Evolutionary conservation across 2,113 vertebrate genomes (phyloP), one percentile per base, ranked within the genome.

Genomic region (Bagarius yarrelli): DNA sequence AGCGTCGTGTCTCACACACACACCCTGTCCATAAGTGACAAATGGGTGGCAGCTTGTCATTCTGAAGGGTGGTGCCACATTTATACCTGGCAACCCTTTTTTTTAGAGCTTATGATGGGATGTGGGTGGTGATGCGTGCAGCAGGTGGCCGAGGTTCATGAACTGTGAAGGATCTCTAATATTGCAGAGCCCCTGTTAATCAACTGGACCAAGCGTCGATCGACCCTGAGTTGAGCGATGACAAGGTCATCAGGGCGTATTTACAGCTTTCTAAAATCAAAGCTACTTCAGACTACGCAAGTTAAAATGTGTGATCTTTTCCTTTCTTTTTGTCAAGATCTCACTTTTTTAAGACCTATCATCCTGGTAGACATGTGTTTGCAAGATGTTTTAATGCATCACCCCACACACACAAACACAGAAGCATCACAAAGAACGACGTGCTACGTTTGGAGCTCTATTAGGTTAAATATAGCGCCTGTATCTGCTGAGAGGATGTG

Each of bases 1-100:
- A 86, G 87, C 82, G 75, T 86, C 88, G 84, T 59, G 81, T 87
- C 86, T 87, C 44, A 47, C 44, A 88, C 82, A 80, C 77, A 84
- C 63, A 79, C 81, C 70, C 27, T 60, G 79, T 83, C 86, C 85
- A 81, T 82, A 69, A 44, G 72, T 88, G 87, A 90, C 86, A 90
- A 88, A 86, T 85, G 82, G 84, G 84, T 79, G 78, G 85, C 44
- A 78, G 69, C 88, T 88, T 86, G 71, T 91, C 90, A 86, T 83
- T 84, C 79, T 83, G 83, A 87, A 84, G 32, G 1, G 67, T 53
- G 81, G 78, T 67, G 76, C 71, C 56, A 86, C 86, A 83, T 91
- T 91, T 90, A 89, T 90, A 84, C 50, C 50, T 57, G 75, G 52
- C 15, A 67, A 53, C 76, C 53, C n/a, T n/a, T n/a, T 82, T 78